Evolutionary conservation across 2,888 invertebrate genomes (phyloP).

Genomic region (Buathra laborator): DNA sequence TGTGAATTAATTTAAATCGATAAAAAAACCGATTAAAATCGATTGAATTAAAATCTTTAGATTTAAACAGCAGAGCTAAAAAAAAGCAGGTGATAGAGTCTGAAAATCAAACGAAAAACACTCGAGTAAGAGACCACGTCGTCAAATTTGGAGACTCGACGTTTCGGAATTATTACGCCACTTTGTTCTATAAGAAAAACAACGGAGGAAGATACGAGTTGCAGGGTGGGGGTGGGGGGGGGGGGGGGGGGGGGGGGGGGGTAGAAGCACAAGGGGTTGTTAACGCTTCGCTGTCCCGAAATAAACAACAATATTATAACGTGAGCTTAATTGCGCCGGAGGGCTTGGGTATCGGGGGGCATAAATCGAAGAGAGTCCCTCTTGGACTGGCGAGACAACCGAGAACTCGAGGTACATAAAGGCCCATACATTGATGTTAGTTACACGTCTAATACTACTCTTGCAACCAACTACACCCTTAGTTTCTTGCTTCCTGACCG

Average conservation of each 20-base stretch:
- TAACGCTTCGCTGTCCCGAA: conserved; percentile 81
- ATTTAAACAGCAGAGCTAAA: not conserved
- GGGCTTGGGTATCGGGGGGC: conserved; percentile 82
- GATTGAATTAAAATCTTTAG: no score
- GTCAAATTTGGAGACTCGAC: conserved; percentile 75
- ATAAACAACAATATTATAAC: conserved; percentile 85
- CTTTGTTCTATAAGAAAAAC: conserved; percentile 40
- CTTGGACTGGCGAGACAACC: conserved; percentile 60
- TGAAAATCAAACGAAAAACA: conserved; percentile 20
- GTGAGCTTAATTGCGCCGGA: conserved; percentile 84
- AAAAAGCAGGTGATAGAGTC: not conserved
- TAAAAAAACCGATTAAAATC: no score
- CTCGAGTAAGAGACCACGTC: conserved; percentile 70
- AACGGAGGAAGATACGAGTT: conserved; percentile 49
- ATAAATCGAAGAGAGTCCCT: conserved; percentile 80
- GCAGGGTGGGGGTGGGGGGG: conserved; percentile 41
- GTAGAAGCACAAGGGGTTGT: conserved; percentile 72
- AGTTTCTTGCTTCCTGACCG: conserved; percentile 45
- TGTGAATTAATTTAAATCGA: no score
- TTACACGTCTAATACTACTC: conserved; percentile 54
- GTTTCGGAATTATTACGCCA: conserved; percentile 36
- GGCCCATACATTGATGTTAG: conserved; percentile 29
- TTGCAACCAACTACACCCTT: conserved; percentile 45
- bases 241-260: conserved; percentile 41
- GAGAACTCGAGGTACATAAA: conserved; percentile 55